Conservation (phyloP, 2,888 invertebrate genomes). For the Cheilosia scutellata region DNA sequence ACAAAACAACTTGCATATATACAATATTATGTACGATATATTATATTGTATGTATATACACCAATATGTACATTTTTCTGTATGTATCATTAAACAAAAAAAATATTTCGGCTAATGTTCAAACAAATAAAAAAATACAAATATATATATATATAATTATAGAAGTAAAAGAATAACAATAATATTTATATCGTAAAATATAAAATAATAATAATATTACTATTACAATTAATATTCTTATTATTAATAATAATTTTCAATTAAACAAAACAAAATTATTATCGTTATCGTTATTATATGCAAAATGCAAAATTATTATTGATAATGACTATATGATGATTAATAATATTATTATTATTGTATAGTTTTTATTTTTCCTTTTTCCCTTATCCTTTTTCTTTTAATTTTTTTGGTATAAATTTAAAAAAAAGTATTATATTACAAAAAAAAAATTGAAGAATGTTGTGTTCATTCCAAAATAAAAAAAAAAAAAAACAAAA, state of each 20-base stretch:
- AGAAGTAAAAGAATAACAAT: slow-evolving; percentile 77
- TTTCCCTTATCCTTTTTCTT: slow-evolving; percentile 29
- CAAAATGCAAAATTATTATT: slow-evolving; percentile 69
- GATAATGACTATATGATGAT: slow-evolving; percentile 70
- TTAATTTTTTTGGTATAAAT: slow-evolving; percentile 60
- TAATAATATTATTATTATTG: slow-evolving; percentile 72
- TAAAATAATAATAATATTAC: slow-evolving; percentile 79
- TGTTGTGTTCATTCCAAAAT: slow-evolving; percentile 68
- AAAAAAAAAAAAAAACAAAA: slow-evolving; percentile 58
- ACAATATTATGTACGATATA: slow-evolving; percentile 70
- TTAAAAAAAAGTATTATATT: slow-evolving; percentile 61
- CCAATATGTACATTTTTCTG: slow-evolving; percentile 79
- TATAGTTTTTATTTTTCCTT: slow-evolving; percentile 61
- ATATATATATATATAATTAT: slow-evolving; percentile 76
- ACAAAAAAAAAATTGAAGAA: slow-evolving; percentile 60
- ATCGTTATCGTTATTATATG: slow-evolving; percentile 70
- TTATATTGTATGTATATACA: slow-evolving; percentile 78
- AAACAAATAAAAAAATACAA: slow-evolving; percentile 78
- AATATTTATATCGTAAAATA: slow-evolving; percentile 77
- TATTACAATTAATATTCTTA: slow-evolving; percentile 75
- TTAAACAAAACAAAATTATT: slow-evolving; percentile 48
- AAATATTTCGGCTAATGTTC: slow-evolving; percentile 76
- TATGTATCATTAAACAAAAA: slow-evolving; percentile 74
- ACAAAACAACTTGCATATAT: slow-evolving; percentile 65
- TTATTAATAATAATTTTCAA: slow-evolving; percentile 75